A percentile compares a stretch with the other conserved stretches of the same genome.
These are phyloP conservation scores for Drosophila greeni DNA, from an alignment of 2,888 invertebrate species.

Conservation along the genomic window DNA sequence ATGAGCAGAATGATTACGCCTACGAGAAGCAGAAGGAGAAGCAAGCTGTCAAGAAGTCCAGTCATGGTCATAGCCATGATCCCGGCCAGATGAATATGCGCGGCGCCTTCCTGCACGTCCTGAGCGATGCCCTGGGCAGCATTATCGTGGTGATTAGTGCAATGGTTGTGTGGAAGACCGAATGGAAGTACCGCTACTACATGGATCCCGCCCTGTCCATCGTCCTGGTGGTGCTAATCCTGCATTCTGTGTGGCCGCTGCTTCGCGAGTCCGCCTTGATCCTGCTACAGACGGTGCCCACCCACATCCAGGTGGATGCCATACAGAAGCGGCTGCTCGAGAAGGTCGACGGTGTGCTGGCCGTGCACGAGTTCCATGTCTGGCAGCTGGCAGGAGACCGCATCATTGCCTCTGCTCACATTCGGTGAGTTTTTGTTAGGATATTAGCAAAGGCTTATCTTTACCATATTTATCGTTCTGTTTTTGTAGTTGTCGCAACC, in stretches of 20 bases:
- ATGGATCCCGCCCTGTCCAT: constrained; percentile 97
- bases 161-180: constrained; percentile 86
- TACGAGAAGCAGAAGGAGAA: constrained; percentile 77
- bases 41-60: constrained; percentile 76
- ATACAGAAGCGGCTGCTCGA: constrained; percentile 91
- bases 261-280: constrained; percentile 96
- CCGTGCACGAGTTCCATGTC: constrained; percentile 98
- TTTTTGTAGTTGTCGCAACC: constrained; percentile 87
- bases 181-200: constrained; percentile 90
- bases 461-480: constrained; percentile 7
- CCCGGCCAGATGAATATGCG: constrained; percentile 98
- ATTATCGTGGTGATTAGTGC: constrained; percentile 87
- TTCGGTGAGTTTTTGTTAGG: constrained; percentile 81
- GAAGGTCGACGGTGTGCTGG: constrained; percentile 95
- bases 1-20: constrained; percentile 81
- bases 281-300: constrained; percentile 97
- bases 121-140: constrained; percentile 96
- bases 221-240: constrained; percentile 90
- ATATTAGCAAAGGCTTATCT: neutral
- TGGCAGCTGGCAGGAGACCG: constrained; percentile 98
- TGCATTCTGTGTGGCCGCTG: constrained; percentile 94
- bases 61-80: constrained; percentile 81
- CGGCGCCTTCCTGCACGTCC: constrained; percentile 98
- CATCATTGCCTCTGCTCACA: constrained; percentile 98
- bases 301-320: constrained; percentile 96